Percentiles rank a stretch among this genome's conserved stretches.
Evolutionary conservation across 2,113 vertebrate genomes (phyloP).

Genomic region (Dasyornis broadbenti): DNA sequence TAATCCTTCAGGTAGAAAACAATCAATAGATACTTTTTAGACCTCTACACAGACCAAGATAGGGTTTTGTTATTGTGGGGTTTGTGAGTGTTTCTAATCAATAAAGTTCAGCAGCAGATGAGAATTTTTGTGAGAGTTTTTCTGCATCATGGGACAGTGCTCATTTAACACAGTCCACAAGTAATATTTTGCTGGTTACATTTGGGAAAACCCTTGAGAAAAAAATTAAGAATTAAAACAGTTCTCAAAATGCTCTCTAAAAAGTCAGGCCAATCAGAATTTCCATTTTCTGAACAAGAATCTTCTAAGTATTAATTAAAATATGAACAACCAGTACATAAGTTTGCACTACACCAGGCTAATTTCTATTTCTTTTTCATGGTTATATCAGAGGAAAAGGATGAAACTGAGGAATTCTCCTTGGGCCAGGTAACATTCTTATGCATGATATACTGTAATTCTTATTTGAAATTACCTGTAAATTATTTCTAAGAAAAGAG

Average conservation of each 20-base stretch:
- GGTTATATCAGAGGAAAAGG: not conserved
- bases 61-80: not conserved
- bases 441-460: not conserved
- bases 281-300: not conserved
- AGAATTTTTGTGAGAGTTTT: not conserved
- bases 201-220: not conserved
- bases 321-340: not conserved
- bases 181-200: not conserved
- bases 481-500: not conserved
- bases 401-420: not conserved
- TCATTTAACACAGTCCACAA: not conserved
- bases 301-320: not conserved
- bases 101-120: not conserved
- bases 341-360: not conserved
- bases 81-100: not conserved
- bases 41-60: not conserved
- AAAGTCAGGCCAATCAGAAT: not conserved
- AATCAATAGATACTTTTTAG: not conserved
- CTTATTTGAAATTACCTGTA: not conserved
- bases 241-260: not conserved
- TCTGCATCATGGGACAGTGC: not conserved
- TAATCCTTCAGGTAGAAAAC: not conserved
- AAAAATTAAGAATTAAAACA: not conserved
- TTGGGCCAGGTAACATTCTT: not conserved
- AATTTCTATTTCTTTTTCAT: not conserved